Percentiles rank a stretch among this genome's conserved stretches.
These are phyloP conservation scores for Calameuta idolon DNA, from an alignment of 2,888 invertebrate species.

Conservation along the genomic window DNA sequence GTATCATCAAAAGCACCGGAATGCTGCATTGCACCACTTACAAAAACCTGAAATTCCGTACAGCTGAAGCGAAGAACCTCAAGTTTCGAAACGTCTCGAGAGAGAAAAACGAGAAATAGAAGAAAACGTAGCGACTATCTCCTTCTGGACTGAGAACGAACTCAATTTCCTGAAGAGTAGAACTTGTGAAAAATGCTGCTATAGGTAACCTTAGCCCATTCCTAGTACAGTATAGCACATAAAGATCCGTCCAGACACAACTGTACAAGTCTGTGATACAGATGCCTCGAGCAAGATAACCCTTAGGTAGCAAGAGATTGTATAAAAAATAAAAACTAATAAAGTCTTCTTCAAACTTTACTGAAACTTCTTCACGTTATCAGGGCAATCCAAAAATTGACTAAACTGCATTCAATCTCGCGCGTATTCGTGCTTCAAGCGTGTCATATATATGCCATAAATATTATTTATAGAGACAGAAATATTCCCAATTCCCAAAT, in stretches of 20 bases:
- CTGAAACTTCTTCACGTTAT: neutral
- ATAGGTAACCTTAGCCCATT: neutral
- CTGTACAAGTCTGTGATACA: neutral
- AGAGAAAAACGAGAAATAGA: neutral
- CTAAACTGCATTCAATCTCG: neutral
- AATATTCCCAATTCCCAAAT: neutral
- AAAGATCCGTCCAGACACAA: neutral
- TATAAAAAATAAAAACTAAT: neutral
- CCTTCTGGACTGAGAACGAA: neutral
- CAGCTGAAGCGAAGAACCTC: neutral
- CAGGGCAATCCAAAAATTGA: neutral
- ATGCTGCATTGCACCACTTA: neutral
- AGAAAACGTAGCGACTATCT: neutral
- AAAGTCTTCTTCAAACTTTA: neutral
- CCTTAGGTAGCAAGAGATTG: neutral
- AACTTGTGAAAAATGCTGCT: neutral
- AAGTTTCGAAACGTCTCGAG: neutral
- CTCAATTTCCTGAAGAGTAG: neutral
- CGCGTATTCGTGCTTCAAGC: neutral
- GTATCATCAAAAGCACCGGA: neutral
- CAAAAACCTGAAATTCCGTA: neutral
- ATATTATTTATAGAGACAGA: neutral
- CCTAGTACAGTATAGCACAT: neutral
- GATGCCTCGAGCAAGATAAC: neutral
- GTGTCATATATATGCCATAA: neutral